Base-by-base conservation (phyloP, 2,113 vertebrate species). In the Polyodon spathula region DNA sequence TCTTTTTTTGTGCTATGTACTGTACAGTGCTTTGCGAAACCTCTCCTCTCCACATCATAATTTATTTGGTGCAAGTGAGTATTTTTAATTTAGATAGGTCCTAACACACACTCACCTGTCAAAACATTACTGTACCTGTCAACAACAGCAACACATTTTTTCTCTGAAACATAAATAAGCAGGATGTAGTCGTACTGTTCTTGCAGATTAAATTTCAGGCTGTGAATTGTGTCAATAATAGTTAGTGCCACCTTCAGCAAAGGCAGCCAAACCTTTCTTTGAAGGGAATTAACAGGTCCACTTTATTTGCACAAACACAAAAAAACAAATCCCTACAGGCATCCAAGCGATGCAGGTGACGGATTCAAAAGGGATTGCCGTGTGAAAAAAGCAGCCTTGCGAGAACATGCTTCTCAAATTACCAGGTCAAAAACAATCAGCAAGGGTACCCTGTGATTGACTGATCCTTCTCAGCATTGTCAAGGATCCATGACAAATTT, bases 401-500 rank as follows among this genome's bases (percentile, higher is more conserved):
- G 75, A 63, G 72, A 84, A 69, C 82, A 51, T 6, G 64, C 72
- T 69, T 74, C 83, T 92, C 81, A 68, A 64, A 81, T 89, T 89
- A 84, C 88, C 66, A 73, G 67, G 78, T 83, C 76, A 87, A 81
- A 87, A 85, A 86, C 83, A 86, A 85, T 81, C 78, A 80, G 77
- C 71, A 27, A 80, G 70, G 73, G 74, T 63, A 69, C 74, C 68
- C 68, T 69, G 71, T 77, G 81, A 76, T 64, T 63, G 74, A 76
- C 79, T 27, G 27, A 1, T 27, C 27, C 3, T 27, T 27, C 27
- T 79, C 64, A 68, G 75, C 56, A 82, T 77, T 89, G 79, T 81
- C 74, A 73, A 76, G 72, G 68, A 64, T 59, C 67, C 72, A 65
- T 66, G 68, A 74, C 71, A 69, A 78, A 70, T 72, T 71, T 67